Percentiles rank a stretch among this genome's conserved stretches.
These are phyloP conservation scores for Erethizon dorsatum DNA, from an alignment of 2,797 vertebrate species.

Conservation along the genomic window DNA sequence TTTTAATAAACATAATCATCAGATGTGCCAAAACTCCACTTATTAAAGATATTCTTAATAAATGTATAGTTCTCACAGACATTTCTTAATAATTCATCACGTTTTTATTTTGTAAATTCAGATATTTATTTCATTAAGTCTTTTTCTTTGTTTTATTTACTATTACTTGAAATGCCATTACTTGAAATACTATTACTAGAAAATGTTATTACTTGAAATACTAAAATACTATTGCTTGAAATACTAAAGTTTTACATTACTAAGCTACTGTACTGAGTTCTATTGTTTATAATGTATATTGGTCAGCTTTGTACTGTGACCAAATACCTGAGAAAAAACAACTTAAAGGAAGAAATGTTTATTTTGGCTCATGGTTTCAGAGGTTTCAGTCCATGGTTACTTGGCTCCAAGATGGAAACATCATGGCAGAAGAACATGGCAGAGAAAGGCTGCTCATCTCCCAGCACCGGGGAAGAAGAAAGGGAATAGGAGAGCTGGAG, in stretches of 20 bases:
- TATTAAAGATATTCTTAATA: background rate
- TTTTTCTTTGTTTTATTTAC: conserved; percentile 33
- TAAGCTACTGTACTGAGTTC: background rate
- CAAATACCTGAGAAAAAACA: background rate
- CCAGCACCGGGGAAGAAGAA: background rate
- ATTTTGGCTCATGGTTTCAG: background rate
- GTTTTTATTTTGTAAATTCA: conserved; percentile 42
- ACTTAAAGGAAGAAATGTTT: background rate
- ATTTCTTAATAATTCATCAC: background rate
- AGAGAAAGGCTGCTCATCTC: background rate
- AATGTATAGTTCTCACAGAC: background rate
- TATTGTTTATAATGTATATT: background rate
- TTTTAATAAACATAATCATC: conserved; percentile 13
- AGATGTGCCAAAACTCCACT: background rate
- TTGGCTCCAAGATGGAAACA: background rate
- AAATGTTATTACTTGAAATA: background rate
- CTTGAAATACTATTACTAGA: background rate
- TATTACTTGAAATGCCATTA: background rate
- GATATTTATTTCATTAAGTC: background rate
- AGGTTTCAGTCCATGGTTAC: background rate
- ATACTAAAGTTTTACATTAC: background rate
- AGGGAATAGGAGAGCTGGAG: background rate
- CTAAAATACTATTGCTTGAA: background rate
- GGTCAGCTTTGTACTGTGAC: background rate
- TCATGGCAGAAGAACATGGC: background rate